Base-by-base conservation (phyloP, 1,140 invertebrate species). In the Acromyrmex echinatior region DNA sequence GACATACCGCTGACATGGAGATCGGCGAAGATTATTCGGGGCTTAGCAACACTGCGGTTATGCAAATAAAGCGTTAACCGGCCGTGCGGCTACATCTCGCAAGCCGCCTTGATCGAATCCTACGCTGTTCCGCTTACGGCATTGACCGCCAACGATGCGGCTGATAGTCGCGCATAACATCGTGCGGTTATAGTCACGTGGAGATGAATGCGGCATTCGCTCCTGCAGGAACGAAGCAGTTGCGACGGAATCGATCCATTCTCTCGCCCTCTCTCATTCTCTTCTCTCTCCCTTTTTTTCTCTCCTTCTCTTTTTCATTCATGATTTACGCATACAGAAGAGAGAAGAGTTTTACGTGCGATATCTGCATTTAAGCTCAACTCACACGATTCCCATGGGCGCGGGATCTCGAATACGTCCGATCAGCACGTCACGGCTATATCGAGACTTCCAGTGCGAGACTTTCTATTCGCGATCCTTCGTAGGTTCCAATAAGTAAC, bases 131-230 rank as follows among this genome's bases (percentile, higher is more conserved):
- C 68, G 51, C 18, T 71, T 49, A 62, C 63, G 81, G 81, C 86
- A 85, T 81, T 87, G 68, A 76, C 79, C 66, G 81, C 35, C 49
- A 86, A 66, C 86, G 81, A 76, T 85, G 86, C 70, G 78, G 60
- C 82, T 82, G 86, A 87, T 85, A 86, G 45, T 53, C 53, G 80
- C 28, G 62, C 74, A 74, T 90, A 81, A 88, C 76, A 82, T 74
- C 45, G 70, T 66, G 58, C 73, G 84, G 73, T 91, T 91, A 85
- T 91, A 77, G 74, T 88, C 90, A 87, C 90, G 73, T 85, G 87
- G 79, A 89, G 87, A 84, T 76, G 84, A 91, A 84, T 79, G 90
- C 78, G 56, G 12, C 49, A 5, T 78, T 73, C 45, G 31, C 62
- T 73, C 63, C 25, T 28, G 25, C 56, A 80, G 31, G 51, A 62